Evolutionary conservation across 2,888 invertebrate genomes (phyloP), one percentile per base, ranked within the genome.

Genomic region (Hermaeophaga mercurialis): DNA sequence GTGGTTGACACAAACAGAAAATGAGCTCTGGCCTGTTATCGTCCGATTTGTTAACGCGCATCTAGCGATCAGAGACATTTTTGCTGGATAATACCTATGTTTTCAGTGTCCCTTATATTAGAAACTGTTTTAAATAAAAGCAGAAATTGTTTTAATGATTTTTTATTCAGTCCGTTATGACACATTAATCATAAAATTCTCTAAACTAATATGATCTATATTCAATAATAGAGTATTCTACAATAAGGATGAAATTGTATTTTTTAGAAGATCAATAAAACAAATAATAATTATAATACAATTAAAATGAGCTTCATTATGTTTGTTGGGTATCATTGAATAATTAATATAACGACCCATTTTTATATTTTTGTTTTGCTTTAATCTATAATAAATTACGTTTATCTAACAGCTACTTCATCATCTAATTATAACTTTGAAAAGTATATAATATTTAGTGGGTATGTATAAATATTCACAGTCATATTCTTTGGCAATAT

Each of bases 401-500:
- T 64, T 67, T 60, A 71, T 64, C 70, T 71, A 70, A 68, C 54
- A 61, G 59, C 66, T 70, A 70, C 62, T 48, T 63, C 58, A 67
- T 64, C 64, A 41, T 64, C 65, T 67, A 67, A 66, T 70, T 68
- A 69, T 70, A 73, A 73, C 73, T 72, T 71, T 72, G 69, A 73
- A 71, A 70, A 70, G 70, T 73, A 70, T 72, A 71, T 70, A 70
- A 69, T 68, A 71, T 22, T 34, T 28, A 34, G 24, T 33, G 31
- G 36, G 50, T 53, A 54, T 49, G 52, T 72, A 73, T 70, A 73
- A 72, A 72, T 73, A 74, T 75, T 76, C 75, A 75, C 76, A 76
- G 75, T 76, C 76, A 76, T 75, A 63, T 72, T 73, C 71, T 75
- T 76, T 76, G 75, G 75, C 75, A 75, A 73, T 69, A 73, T 71